These are phyloP conservation scores for Drosophila jambulina DNA, from an alignment of 1,140 invertebrate genomes.

Conservation along the genomic window DNA sequence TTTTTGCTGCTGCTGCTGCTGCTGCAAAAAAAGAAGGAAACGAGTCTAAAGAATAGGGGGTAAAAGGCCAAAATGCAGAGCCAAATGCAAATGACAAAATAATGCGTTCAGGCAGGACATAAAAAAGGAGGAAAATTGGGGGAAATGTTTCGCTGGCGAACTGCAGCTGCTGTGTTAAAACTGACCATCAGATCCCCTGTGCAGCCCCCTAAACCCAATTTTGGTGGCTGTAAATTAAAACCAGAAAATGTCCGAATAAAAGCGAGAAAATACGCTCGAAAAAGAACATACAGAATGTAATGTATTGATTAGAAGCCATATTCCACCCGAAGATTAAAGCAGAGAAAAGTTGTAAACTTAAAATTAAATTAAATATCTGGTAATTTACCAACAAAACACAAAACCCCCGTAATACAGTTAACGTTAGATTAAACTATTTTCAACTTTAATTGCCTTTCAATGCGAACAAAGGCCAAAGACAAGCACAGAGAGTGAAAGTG, in stretches of 20 bases:
- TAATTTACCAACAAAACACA: neutral
- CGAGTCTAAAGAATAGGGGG: neutral
- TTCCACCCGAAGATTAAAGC: neutral
- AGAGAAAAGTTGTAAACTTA: rapidly evolving
- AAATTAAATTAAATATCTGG: neutral
- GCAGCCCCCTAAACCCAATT: neutral
- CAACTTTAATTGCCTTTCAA: slow-evolving; percentile 12
- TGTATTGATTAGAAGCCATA: neutral
- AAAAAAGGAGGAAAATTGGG: slow-evolving; percentile 10
- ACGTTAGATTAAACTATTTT: slow-evolving; percentile 1
- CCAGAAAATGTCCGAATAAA: neutral
- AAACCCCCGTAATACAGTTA: neutral
- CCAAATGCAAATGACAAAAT: slow-evolving; percentile 55
- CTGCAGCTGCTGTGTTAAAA: neutral
- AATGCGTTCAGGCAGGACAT: slow-evolving; percentile 46
- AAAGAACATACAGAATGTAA: neutral
- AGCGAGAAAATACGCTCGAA: neutral
- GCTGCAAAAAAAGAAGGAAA: neutral
- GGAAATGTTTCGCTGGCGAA: slow-evolving; percentile 24
- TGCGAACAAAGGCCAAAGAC: neutral
- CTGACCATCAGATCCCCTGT: slow-evolving; percentile 2
- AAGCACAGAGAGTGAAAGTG: slow-evolving; percentile 5
- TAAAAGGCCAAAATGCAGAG: slow-evolving; percentile 23
- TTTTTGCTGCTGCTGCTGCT: slow-evolving; percentile 6
- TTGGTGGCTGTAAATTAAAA: slow-evolving; percentile 5